phyloP scores from a whole-genome alignment of 1,140 invertebrate species.

The Pseudobourletiella spinata region DNA sequence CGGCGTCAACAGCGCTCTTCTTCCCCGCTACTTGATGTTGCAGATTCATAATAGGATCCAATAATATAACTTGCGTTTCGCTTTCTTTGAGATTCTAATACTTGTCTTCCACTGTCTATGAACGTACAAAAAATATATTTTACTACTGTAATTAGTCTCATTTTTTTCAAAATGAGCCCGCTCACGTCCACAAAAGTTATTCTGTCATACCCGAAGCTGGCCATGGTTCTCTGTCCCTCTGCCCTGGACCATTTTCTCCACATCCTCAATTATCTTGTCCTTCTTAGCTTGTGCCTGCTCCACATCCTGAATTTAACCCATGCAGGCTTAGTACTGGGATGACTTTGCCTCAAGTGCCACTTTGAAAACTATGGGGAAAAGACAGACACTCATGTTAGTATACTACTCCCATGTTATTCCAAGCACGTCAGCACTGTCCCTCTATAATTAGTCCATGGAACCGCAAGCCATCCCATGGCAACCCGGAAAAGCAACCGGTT shows the following conservation, averaged over 20 bases:
- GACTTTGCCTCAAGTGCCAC: conserved; percentile 41
- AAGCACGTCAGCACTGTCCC: too few species aligned
- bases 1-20: not conserved
- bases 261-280: conserved; percentile 45
- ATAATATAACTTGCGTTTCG: conserved; percentile 55
- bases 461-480: too few species aligned
- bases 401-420: too few species aligned
- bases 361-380: too few species aligned
- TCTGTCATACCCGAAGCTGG: conserved; percentile 32
- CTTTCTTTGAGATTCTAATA: conserved; percentile 58
- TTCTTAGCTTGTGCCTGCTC: conserved; percentile 44
- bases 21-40: conserved; percentile 44
- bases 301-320: conserved; percentile 45
- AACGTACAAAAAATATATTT: too few species aligned
- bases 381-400: too few species aligned
- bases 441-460: too few species aligned
- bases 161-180: too few species aligned
- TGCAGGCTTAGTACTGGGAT: conserved; percentile 45
- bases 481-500: too few species aligned
- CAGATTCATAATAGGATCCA: conserved; percentile 57
- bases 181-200: too few species aligned
- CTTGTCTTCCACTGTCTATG: conserved; percentile 58
- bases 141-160: too few species aligned
- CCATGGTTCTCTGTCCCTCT: conserved; percentile 48
- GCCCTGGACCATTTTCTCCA: conserved; percentile 46